phyloP scores from a whole-genome alignment of 2,888 invertebrate genomes.

The Drosophila mayaguana region DNA sequence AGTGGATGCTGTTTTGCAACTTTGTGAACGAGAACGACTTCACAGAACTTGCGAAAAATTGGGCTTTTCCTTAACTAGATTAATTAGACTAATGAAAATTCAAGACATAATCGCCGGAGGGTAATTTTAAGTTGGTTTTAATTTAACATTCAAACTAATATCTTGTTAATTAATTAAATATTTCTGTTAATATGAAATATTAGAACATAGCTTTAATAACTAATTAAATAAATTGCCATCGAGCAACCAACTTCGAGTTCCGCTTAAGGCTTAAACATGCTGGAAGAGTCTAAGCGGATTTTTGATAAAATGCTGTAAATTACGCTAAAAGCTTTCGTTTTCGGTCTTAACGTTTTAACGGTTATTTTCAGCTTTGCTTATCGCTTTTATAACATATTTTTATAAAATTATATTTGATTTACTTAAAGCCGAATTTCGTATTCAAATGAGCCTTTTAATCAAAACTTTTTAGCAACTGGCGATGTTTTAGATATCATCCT shows the following conservation, averaged over 20 bases:
- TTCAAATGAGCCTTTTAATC: conserved; percentile 11
- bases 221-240: neutral
- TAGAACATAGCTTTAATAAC: neutral
- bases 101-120: neutral
- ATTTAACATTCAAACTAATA: too few species aligned
- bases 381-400: neutral
- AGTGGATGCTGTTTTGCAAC: neutral
- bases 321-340: neutral
- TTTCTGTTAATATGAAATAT: neutral
- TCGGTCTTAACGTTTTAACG: neutral
- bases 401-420: neutral
- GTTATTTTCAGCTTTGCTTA: neutral
- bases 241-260: neutral
- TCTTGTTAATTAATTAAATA: too few species aligned
- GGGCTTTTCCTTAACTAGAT: neutral
- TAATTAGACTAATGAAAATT: neutral
- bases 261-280: neutral
- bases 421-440: neutral
- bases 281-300: neutral
- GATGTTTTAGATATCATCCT: conserved; percentile 6
- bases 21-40: neutral
- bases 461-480: conserved; percentile 7
- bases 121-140: too few species aligned
- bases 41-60: neutral
- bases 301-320: neutral